Conservation (phyloP, 2,113 vertebrate species). For the Corythaixoides concolor region DNA sequence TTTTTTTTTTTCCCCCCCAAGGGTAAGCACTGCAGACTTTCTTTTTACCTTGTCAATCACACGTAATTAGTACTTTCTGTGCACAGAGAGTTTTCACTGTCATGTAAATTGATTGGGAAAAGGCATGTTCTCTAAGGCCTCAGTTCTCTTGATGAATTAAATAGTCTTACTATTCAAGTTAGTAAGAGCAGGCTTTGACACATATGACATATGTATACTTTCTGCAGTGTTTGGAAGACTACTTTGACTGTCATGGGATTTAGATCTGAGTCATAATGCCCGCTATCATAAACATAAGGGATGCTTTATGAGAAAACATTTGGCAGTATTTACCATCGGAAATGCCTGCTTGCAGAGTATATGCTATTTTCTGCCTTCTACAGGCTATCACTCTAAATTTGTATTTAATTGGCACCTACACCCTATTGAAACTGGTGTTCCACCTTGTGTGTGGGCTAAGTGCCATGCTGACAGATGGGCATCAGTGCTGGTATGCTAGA, state of each 20-base stretch:
- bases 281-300: conserved; percentile 54
- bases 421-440: background rate
- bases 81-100: conserved; percentile 15
- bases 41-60: conserved; percentile 48
- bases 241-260: conserved; percentile 6
- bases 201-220: background rate
- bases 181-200: background rate
- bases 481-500: conserved; percentile 60
- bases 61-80: conserved; percentile 44
- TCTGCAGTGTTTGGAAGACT: background rate
- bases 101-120: conserved; percentile 40
- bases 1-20: no score
- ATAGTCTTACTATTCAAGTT: background rate
- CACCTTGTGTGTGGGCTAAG: conserved; percentile 58
- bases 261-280: conserved; percentile 2
- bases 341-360: conserved; percentile 44
- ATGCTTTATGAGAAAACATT: conserved; percentile 56
- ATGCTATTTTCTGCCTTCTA: conserved; percentile 65
- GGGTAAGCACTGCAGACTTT: background rate
- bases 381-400: conserved; percentile 65
- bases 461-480: conserved; percentile 73
- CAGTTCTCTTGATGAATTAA: conserved; percentile 10
- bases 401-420: conserved; percentile 57
- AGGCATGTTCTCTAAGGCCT: conserved; percentile 3
- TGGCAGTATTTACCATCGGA: conserved; percentile 52